Evolutionary conservation across 2,797 vertebrate genomes (phyloP), one percentile per base, ranked within the genome.

Genomic region (Ispidina lecontei): DNA sequence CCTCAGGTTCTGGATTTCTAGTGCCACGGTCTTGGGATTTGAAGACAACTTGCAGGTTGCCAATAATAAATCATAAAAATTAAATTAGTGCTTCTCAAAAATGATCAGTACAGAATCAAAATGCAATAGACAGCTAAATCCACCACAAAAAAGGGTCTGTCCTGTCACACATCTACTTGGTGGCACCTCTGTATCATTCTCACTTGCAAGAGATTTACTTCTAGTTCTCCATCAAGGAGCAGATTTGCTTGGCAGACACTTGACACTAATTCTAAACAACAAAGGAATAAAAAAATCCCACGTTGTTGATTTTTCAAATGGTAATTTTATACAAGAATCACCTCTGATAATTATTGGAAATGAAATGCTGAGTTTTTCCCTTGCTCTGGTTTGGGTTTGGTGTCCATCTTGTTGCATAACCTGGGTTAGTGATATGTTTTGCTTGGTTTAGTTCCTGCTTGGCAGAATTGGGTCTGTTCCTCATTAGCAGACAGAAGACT

Each of bases 301-400:
- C 16, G 51, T 74, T 55, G 23, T 18, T 37, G 4, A 56, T 55
- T 68, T 69, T 63, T 43, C 33, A 72, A 62, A 63, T 37, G 5
- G 8, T 21, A 69, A 55, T 8, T 51, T 58, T 23, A 25, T 58
- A 25, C 2, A 77, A 81, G 29, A 64, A 18, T 81, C 10, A 58
- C 3, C 2, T 39, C n/a, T 26, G 39, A 49, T 14, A 33, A 60
- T 51, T 59, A 14, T 16, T 89, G 17, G 16, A 74, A 86, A 26
- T 9, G 54, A 72, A 26, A 5, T 55, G 55, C 14, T 74, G 73
- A 88, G 60, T 52, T 11, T 10, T 54, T 44, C 4, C 10, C 11
- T 4, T 31, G 12, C 9, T 37, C 51, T 71, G 23, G 3, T 1
- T 29, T 76, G 3, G 1, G 8, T 26, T 20, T 31, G 2, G n/a